phyloP scores from a whole-genome alignment of 2,888 invertebrate species.

The Spisula subtruncata region DNA sequence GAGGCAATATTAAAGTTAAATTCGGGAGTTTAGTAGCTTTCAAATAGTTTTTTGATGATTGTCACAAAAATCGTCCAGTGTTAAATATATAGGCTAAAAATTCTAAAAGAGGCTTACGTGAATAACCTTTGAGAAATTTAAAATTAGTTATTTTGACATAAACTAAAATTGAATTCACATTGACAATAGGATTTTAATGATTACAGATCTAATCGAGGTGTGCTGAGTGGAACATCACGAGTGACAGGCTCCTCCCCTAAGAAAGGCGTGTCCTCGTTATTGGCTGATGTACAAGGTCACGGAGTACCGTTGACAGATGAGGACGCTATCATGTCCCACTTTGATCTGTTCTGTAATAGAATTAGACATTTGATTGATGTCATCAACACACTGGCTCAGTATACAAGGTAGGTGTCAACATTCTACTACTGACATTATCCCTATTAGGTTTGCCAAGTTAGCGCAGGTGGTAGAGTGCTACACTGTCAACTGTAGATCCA shows the following conservation, averaged over 20 bases:
- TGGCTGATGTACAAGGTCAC: constrained; percentile 78
- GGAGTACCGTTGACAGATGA: constrained; percentile 87
- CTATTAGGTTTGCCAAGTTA: no score
- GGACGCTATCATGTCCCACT: constrained; percentile 86
- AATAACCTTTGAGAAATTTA: no score
- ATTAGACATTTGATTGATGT: constrained; percentile 86
- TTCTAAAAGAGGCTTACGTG: no score
- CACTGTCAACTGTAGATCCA: no score
- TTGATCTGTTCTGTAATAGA: constrained; percentile 85
- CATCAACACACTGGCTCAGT: constrained; percentile 86
- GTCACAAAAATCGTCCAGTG: no score
- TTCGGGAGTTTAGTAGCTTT: no score
- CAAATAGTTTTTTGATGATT: no score
- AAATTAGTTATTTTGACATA: no score
- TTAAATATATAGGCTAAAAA: no score
- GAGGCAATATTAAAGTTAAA: no score
- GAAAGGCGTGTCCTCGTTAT: constrained; percentile 76
- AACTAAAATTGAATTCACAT: no score
- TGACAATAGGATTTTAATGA: neutral
- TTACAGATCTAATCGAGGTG: constrained; percentile 72
- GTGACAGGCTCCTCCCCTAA: constrained; percentile 76
- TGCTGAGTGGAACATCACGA: constrained; percentile 75
- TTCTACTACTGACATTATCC: neutral
- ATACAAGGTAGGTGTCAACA: constrained; percentile 80
- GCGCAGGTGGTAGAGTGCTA: no score